These are phyloP conservation scores for Cosmia trapezina DNA, from an alignment of 2,888 invertebrate species.

Conservation along the genomic window DNA sequence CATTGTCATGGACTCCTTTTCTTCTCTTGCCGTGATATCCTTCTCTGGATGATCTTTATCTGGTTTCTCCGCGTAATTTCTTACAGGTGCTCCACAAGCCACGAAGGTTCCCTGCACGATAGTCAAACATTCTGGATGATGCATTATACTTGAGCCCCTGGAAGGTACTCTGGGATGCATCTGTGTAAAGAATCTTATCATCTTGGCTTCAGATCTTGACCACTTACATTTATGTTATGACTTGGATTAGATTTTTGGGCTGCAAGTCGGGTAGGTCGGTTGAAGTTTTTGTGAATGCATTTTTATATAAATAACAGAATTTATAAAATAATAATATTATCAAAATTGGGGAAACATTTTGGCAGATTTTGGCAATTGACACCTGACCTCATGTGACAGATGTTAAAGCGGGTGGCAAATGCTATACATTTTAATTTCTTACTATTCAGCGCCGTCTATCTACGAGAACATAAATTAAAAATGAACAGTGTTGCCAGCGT, in stretches of 20 bases:
- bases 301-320: neutral
- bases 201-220: slow-evolving; percentile 1
- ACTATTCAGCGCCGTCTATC: too few species aligned
- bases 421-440: too few species aligned
- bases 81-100: neutral
- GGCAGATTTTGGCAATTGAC: slow-evolving; percentile 9
- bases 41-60: slow-evolving; percentile 1
- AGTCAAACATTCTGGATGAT: slow-evolving; percentile 39
- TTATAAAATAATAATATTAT: neutral
- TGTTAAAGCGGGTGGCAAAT: too few species aligned
- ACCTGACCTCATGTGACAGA: slow-evolving; percentile 6
- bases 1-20: slow-evolving; percentile 64
- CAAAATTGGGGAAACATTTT: neutral
- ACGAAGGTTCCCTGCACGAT: slow-evolving; percentile 31
- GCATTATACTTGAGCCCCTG: slow-evolving; percentile 11
- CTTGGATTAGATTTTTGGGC: neutral
- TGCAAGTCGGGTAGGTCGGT: neutral
- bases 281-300: slow-evolving; percentile 1
- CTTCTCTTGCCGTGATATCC: slow-evolving; percentile 22
- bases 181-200: slow-evolving; percentile 53
- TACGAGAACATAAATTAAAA: too few species aligned
- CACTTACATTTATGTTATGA: neutral
- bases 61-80: slow-evolving; percentile 14
- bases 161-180: slow-evolving; percentile 45
- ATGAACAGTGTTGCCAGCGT: too few species aligned